These are phyloP conservation scores for Rhadina sibilatrix DNA, from an alignment of 2,113 vertebrate genomes.

Conservation along the genomic window DNA sequence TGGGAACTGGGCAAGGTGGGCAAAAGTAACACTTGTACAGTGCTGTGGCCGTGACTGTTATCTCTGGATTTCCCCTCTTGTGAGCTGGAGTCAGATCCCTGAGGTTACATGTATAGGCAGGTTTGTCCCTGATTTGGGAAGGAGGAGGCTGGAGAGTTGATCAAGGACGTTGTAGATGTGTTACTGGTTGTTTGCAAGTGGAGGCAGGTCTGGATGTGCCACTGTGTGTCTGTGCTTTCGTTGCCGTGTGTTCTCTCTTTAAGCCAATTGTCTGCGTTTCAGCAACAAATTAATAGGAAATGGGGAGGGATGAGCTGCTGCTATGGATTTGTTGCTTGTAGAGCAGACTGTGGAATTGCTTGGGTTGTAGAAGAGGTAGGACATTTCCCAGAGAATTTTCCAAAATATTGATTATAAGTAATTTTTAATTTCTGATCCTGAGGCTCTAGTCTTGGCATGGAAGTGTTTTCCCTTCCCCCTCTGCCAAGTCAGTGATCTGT, in stretches of 20 bases:
- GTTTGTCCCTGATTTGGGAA: background rate
- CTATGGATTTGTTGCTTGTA: background rate
- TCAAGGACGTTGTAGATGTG: background rate
- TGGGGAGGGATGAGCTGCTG: background rate
- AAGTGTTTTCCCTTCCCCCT: background rate
- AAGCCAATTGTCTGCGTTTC: background rate
- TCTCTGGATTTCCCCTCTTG: background rate
- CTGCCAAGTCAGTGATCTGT: background rate
- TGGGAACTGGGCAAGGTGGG: background rate
- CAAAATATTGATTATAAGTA: background rate
- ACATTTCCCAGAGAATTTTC: background rate
- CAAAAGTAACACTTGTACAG: background rate
- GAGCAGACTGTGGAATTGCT: background rate
- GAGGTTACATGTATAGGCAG: accelerated
- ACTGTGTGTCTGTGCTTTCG: background rate
- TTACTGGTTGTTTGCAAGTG: background rate
- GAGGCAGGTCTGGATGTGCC: background rate
- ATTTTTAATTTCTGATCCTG: background rate
- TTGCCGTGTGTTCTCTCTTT: background rate
- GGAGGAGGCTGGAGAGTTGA: background rate
- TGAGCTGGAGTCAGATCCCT: background rate
- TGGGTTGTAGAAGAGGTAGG: background rate
- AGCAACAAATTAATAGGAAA: background rate
- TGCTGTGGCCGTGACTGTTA: background rate
- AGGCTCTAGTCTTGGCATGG: background rate